These are phyloP conservation scores for Cryptocephalus moraei DNA, from an alignment of 2,888 invertebrate species.

Conservation along the genomic window DNA sequence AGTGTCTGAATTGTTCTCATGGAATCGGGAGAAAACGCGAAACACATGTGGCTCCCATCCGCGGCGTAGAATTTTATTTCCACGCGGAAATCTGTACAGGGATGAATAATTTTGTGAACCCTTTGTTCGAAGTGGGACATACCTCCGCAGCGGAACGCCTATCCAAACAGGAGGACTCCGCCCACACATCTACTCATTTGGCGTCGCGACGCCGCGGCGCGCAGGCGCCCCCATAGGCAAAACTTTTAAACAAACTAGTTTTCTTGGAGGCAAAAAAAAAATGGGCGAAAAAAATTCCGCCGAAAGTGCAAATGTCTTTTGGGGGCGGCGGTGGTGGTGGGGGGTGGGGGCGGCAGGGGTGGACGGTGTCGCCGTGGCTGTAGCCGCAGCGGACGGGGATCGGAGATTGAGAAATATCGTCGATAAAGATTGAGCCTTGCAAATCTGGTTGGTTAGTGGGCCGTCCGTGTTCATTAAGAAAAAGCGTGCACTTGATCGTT, in stretches of 20 bases:
- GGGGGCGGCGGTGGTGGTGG: neutral
- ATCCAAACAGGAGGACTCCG: conserved; percentile 31
- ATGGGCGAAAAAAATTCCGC: too few relatives aligned
- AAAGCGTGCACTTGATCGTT: conserved; percentile 32
- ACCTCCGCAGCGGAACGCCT: conserved; percentile 34
- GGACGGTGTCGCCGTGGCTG: neutral
- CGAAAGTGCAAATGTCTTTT: too few relatives aligned
- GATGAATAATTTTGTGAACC: conserved; percentile 39
- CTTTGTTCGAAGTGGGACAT: conserved; percentile 36
- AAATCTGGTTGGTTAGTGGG: conserved; percentile 35
- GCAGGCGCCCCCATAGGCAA: conserved; percentile 26
- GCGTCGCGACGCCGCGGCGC: conserved; percentile 28
- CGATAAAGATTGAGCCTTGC: conserved; percentile 24
- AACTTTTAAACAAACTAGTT: conserved; percentile 18
- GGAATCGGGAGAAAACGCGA: conserved; percentile 14
- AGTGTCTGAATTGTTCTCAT: conserved; percentile 10
- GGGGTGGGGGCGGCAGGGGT: conserved; percentile 6
- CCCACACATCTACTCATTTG: conserved; percentile 35
- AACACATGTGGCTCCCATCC: conserved; percentile 29
- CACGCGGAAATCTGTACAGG: conserved; percentile 34
- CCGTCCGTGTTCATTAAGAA: conserved; percentile 34
- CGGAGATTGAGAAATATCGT: conserved; percentile 18
- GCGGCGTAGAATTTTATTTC: conserved; percentile 27
- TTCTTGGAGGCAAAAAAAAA: conserved; percentile 1
- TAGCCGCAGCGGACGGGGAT: conserved; percentile 4